A percentile compares a stretch with the other conserved stretches of the same genome.
Conservation (phyloP, 2,113 vertebrate genomes). For the Todiramphus chloris region DNA sequence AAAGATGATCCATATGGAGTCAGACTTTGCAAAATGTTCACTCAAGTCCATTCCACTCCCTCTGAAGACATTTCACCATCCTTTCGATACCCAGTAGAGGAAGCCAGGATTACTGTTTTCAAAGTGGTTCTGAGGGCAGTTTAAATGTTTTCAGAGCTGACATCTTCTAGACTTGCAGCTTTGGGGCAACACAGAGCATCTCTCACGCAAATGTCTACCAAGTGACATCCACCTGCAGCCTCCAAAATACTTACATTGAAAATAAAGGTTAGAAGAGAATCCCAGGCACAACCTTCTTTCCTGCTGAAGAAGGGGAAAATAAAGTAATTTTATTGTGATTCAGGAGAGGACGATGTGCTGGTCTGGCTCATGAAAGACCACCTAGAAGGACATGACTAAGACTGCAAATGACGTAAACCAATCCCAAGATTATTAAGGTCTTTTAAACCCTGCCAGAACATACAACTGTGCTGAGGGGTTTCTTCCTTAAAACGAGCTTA, state of each 20-base stretch:
- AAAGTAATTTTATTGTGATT: not conserved
- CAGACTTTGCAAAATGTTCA: conserved; percentile 37
- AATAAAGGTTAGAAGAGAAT: not conserved
- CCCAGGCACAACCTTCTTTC: not conserved
- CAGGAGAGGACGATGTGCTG: not conserved
- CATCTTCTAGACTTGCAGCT: not conserved
- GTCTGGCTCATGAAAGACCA: not conserved
- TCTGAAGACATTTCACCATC: conserved; percentile 55
- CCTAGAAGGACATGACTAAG: not conserved
- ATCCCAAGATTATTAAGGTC: not conserved
- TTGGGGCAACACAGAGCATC: not conserved
- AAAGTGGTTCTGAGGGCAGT: conserved; percentile 14
- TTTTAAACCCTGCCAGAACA: not conserved
- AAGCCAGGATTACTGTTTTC: conserved; percentile 48
- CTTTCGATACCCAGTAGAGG: conserved; percentile 33
- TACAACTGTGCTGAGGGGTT: not conserved
- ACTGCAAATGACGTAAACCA: not conserved
- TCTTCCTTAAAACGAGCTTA: not conserved
- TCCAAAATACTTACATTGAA: not conserved
- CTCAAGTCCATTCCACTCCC: not conserved
- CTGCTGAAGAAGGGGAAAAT: not conserved
- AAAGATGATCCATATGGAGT: conserved; percentile 56
- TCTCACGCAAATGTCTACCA: not conserved
- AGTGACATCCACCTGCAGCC: not conserved
- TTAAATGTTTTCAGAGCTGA: conserved; percentile 18